These are phyloP conservation scores for Spisula solida DNA, from an alignment of 2,888 invertebrate species.

Conservation along the genomic window DNA sequence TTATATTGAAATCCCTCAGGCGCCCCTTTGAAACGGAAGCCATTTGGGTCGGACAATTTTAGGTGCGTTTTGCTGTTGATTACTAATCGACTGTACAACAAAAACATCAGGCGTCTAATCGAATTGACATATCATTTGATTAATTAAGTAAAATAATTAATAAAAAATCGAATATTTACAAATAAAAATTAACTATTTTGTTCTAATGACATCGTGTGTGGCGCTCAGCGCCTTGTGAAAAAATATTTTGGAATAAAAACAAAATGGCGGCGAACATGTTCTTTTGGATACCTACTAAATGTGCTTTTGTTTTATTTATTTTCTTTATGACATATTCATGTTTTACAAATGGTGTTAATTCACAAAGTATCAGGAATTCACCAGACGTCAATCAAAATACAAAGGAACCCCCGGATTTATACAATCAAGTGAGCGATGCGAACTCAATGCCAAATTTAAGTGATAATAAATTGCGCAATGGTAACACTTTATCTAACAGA, in stretches of 20 bases:
- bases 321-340: background rate
- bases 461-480: background rate
- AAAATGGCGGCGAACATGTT: background rate
- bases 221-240: background rate
- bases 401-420: constrained; percentile 41
- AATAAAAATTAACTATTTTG: background rate
- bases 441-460: constrained; percentile 19
- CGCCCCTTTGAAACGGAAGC: constrained; percentile 34
- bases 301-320: constrained; percentile 26
- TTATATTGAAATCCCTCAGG: background rate
- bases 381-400: background rate
- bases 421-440: background rate
- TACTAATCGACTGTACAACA: constrained; percentile 31
- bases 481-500: background rate
- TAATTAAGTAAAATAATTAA: background rate
- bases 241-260: background rate
- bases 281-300: constrained; percentile 15
- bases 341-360: constrained; percentile 22
- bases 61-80: constrained; percentile 11
- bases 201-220: constrained; percentile 14
- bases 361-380: constrained; percentile 28
- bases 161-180: background rate
- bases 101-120: background rate
- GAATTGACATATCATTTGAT: constrained; percentile 15
- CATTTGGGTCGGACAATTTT: background rate